Evolutionary conservation across 2,797 vertebrate species (phyloP), one percentile per base, ranked within the genome.

Genomic region (Schizopygopsis pylzovi): DNA sequence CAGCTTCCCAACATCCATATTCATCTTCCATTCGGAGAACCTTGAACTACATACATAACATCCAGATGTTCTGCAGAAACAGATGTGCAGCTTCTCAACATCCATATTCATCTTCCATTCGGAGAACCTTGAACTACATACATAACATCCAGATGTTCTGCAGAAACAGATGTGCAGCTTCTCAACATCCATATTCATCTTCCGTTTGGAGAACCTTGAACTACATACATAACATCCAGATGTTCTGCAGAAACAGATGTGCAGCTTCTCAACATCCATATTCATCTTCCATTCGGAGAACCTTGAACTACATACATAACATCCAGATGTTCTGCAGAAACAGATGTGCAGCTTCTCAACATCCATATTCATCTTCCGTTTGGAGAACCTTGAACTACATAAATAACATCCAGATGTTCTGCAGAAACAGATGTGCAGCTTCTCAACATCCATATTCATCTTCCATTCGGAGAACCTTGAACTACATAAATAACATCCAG

Each of bases 401-500:
- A 94, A 94, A 95, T n/a, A n/a, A n/a, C n/a, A n/a, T n/a, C 63
- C 13, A 33, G 63, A 65, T 28, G 25, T 33, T 6, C 25, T 7
- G 61, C 65, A 10, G 67, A 8, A 68, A 4, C 65, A 68, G 16
- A 61, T 61, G 56, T 25, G 56, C 16, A 7, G 59, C 22, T 25
- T 25, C 59, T 12, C 22, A 22, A 22, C 37, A 28, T 33, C 25
- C 20, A 0, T 11, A 9, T 45, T 61, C n/a, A 63, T 79, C 13
- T 20, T 63, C 6, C 56, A 12, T 33, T 18, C 28, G 39, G 33
- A 61, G 28, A 81, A 41, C 2, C 45, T 83, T 41, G 68, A 83
- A 92, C 92, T 93, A 94, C 89, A 94, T 94, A 94, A 94, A 95
- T n/a, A n/a, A n/a, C n/a, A n/a, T n/a, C 63, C 13, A 33, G 63